Conservation (phyloP, 2,888 invertebrate species). For the Acrobasis consociella region DNA sequence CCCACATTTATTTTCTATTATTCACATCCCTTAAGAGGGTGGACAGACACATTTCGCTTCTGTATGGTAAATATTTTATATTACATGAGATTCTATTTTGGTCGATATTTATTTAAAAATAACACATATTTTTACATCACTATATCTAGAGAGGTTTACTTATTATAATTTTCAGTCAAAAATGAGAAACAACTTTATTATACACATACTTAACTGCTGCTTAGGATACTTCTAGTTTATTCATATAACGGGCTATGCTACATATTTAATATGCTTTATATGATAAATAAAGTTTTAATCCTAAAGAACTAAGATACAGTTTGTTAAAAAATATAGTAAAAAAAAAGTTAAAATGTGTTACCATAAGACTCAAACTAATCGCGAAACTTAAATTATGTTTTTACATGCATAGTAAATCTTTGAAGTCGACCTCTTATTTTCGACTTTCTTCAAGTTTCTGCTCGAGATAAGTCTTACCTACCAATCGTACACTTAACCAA, state of each 20-base stretch:
- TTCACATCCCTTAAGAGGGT: conserved; percentile 15
- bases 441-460: conserved; percentile 58
- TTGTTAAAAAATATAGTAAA: background rate
- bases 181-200: no score
- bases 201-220: no score
- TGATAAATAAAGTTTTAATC: no score
- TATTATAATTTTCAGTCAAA: no score
- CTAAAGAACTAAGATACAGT: no score
- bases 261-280: no score
- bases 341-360: background rate
- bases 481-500: conserved; percentile 60
- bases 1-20: conserved; percentile 17
- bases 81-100: background rate
- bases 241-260: no score
- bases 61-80: conserved; percentile 13
- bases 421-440: conserved; percentile 57
- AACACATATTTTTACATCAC: background rate
- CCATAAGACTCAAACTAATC: background rate
- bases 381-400: conserved; percentile 18
- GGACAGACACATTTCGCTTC: background rate
- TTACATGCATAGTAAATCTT: conserved; percentile 49
- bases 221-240: no score
- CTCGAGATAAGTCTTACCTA: conserved; percentile 70
- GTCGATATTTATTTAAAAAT: background rate
- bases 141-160: no score